Percentiles rank a stretch among this genome's conserved stretches.
These are phyloP conservation scores for Hippotragus niger DNA, from an alignment of 2,113 vertebrate species.

Conservation along the genomic window DNA sequence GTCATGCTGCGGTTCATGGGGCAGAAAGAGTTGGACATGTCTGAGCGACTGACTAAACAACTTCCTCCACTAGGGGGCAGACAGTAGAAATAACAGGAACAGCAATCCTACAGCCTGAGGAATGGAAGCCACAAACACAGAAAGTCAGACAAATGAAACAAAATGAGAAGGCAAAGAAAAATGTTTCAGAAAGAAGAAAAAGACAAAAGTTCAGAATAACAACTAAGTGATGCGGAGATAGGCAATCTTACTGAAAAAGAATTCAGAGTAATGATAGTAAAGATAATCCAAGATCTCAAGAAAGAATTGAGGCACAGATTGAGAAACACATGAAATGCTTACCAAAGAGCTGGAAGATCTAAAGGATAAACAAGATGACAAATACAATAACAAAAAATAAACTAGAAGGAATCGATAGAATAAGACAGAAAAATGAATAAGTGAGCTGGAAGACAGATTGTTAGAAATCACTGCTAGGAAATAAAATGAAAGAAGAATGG, in stretches of 20 bases:
- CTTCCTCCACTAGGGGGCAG: neutral
- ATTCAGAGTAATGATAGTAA: neutral
- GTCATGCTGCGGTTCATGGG: neutral
- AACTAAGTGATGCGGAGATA: neutral
- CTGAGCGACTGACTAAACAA: neutral
- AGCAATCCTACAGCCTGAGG: neutral
- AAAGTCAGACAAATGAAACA: neutral
- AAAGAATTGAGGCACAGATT: neutral
- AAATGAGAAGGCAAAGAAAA: neutral
- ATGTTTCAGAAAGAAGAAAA: neutral
- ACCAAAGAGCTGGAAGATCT: neutral
- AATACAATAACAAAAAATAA: neutral
- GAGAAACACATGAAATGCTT: neutral
- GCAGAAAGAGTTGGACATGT: fast-evolving
- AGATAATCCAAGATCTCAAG: neutral
- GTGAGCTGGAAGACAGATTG: neutral
- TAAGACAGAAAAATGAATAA: neutral
- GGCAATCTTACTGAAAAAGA: neutral
- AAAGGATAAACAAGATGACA: neutral
- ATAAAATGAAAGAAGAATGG: neutral
- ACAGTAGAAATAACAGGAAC: neutral
- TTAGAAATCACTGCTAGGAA: neutral
- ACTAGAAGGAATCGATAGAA: neutral
- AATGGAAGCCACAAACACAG: neutral
- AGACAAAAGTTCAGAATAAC: neutral